Evolutionary conservation across 2,113 vertebrate genomes (phyloP).

Genomic region (Cyrtonyx montezumae): DNA sequence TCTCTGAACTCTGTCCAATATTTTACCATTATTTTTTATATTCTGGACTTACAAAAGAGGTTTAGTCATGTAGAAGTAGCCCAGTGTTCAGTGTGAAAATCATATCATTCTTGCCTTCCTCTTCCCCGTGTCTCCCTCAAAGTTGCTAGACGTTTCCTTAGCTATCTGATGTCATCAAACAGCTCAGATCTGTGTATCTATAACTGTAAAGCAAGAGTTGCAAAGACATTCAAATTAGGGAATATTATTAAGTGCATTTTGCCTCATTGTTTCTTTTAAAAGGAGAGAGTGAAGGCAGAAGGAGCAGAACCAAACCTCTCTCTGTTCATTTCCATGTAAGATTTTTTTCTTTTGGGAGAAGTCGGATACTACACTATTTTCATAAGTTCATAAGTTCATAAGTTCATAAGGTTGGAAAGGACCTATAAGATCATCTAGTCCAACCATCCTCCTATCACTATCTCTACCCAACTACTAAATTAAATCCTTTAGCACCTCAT

Average conservation of each 20-base stretch:
- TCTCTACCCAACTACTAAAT: too few relatives aligned
- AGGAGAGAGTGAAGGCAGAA: not conserved
- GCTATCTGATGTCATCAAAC: not conserved
- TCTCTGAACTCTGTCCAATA: conserved; percentile 26
- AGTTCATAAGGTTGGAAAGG: too few relatives aligned
- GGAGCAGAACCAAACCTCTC: not conserved
- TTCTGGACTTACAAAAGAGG: not conserved
- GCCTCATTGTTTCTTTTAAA: not conserved
- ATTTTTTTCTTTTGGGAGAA: not conserved
- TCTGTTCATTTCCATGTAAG: not conserved
- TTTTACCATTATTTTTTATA: not conserved
- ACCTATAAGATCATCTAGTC: too few relatives aligned
- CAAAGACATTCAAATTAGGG: not conserved
- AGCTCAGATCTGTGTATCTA: not conserved
- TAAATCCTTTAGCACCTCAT: too few relatives aligned
- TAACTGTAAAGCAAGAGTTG: not conserved
- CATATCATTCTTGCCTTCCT: not conserved
- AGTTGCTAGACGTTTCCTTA: not conserved
- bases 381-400: too few relatives aligned
- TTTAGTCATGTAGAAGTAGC: not conserved
- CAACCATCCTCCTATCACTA: too few relatives aligned
- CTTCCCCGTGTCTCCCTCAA: not conserved
- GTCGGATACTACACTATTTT: not conserved
- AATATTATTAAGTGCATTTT: not conserved
- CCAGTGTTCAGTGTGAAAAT: not conserved